Evolutionary conservation across 1,140 invertebrate genomes (phyloP), one percentile per base, ranked within the genome.

Genomic region (Drosophila lacteicornis): DNA sequence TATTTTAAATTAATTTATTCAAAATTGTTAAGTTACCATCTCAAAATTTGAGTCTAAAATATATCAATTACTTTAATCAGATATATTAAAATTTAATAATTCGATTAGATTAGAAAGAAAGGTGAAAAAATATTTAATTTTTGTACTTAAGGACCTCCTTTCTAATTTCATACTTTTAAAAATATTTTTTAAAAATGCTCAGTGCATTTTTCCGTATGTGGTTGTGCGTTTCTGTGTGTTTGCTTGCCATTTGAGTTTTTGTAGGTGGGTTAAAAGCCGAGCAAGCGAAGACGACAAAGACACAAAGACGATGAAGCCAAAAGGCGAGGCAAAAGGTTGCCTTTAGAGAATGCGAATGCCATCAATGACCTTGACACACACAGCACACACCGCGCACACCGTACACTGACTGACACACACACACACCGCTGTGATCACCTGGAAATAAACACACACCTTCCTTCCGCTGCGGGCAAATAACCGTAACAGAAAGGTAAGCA

Each of bases 291-390:
- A n/a, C 40, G 43, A 36, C 15, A 46, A 62, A 19, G n/a, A 36
- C 33, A 17, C 33, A 56, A 40, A 38, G 53, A 42, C 50, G 33
- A 9, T 25, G 38, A 63, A 63, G 53, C 61, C 61, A 59, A 63
- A 75, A 78, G 81, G 62, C 71, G 70, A 66, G 77, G 77, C 60
- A 69, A 84, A 84, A 85, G 82, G 82, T 77, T 86, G 76, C 56
- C 58, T 65, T 70, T 25, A 25, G 53, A 56, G 53, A 56, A 56
- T 56, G 53, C 65, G 79, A 86, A 87, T 87, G 83, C 81, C 83
- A 77, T 74, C 71, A 79, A 80, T 87, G 83, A 86, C 83, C 83
- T 86, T 86, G 83, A 86, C 83, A 86, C 76, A 86, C 71, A 51
- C 53, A 55, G 33, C 79, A 77, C 77, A 9, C 79, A 77, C 77